Evolutionary conservation across 2,113 vertebrate species (phyloP).

Genomic region (Sialia sialis): DNA sequence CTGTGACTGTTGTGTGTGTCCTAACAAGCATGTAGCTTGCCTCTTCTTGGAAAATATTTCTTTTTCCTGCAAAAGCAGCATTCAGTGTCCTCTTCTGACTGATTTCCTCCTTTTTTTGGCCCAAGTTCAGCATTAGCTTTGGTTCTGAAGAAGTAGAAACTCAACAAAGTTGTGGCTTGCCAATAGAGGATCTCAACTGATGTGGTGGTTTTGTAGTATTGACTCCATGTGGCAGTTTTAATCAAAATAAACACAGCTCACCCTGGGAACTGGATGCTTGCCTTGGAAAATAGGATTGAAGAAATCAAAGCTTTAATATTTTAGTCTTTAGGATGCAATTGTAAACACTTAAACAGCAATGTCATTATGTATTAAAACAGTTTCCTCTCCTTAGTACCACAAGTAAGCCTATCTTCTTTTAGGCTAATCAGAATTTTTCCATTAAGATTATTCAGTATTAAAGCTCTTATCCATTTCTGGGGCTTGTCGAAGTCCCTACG

Average conservation of each 20-base stretch:
- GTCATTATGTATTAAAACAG: background rate
- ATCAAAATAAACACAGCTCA: background rate
- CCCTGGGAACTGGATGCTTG: background rate
- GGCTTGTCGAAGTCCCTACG: background rate
- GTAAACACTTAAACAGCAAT: background rate
- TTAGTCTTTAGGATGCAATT: background rate
- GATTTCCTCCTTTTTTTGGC: background rate
- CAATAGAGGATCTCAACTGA: background rate
- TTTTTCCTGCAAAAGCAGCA: background rate
- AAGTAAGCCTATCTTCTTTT: background rate
- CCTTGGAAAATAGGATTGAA: background rate
- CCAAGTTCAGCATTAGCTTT: background rate
- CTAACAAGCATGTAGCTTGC: background rate
- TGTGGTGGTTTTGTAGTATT: background rate
- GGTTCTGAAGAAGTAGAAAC: background rate
- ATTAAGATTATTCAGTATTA: background rate
- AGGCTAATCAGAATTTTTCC: background rate
- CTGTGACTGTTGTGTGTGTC: background rate
- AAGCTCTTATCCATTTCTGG: background rate
- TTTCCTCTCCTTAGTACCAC: background rate
- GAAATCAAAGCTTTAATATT: background rate
- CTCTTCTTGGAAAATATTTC: background rate
- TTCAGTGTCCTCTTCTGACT: background rate
- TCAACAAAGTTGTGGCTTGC: background rate
- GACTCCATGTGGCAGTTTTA: background rate